Evolutionary conservation across 2,797 vertebrate species (phyloP).

Genomic region (Tokudaia tokunoshimensis): DNA sequence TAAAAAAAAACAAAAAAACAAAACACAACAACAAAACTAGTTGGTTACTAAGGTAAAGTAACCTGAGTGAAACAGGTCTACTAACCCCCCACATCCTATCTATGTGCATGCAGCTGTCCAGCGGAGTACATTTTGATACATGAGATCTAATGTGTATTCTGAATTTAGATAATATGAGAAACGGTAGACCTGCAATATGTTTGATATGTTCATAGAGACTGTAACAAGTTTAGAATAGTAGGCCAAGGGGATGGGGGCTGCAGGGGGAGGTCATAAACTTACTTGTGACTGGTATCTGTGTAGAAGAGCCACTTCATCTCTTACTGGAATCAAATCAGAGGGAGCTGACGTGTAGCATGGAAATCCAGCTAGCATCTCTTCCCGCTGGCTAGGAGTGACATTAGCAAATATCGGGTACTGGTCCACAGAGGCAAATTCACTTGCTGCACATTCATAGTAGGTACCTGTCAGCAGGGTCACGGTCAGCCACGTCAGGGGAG

Average conservation of each 20-base stretch:
- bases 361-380: slow-evolving; percentile 82
- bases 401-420: slow-evolving; percentile 80
- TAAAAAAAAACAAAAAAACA: not conserved
- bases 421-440: slow-evolving; percentile 82
- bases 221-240: not conserved
- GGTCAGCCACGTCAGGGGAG: slow-evolving; percentile 89
- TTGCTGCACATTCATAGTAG: slow-evolving; percentile 88
- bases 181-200: not conserved
- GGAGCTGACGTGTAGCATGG: slow-evolving; percentile 85
- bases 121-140: not conserved
- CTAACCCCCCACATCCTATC: not conserved
- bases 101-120: not conserved
- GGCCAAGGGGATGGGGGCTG: not conserved
- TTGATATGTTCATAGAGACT: not conserved
- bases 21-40: not conserved
- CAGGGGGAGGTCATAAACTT: slow-evolving; percentile 67
- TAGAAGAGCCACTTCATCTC: slow-evolving; percentile 87
- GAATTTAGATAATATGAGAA: not conserved
- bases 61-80: not conserved
- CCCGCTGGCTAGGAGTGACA: not conserved
- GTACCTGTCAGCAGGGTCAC: slow-evolving; percentile 88
- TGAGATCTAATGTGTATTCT: not conserved
- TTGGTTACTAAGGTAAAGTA: slow-evolving; percentile 29
- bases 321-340: slow-evolving; percentile 75
- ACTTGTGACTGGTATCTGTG: slow-evolving; percentile 91